Percentiles rank a stretch among this genome's conserved stretches.
These are phyloP conservation scores for Tethea ocularis DNA, from an alignment of 2,888 invertebrate species.

Conservation along the genomic window DNA sequence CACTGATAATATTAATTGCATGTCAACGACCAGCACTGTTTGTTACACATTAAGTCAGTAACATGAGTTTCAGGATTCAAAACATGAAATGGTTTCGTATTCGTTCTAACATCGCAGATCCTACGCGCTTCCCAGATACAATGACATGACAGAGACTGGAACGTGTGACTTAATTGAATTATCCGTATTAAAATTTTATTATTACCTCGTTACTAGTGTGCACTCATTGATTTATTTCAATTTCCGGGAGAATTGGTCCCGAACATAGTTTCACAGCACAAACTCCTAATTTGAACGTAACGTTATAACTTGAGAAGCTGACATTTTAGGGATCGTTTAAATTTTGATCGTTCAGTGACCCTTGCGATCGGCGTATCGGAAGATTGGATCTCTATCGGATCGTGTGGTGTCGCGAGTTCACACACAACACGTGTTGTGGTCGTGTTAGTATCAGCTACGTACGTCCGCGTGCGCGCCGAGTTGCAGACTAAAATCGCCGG, in stretches of 20 bases:
- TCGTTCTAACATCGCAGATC: not conserved
- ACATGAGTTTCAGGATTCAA: not conserved
- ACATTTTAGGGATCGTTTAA: constrained; percentile 28
- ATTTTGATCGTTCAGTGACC: constrained; percentile 48
- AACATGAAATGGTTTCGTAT: not conserved
- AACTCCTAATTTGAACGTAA: constrained; percentile 25
- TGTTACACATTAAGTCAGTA: not conserved
- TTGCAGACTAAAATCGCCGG: constrained; percentile 63
- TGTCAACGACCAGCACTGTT: constrained; percentile 1
- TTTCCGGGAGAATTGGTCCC: not conserved
- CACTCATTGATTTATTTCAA: not conserved
- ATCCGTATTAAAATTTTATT: not conserved
- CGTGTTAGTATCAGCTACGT: constrained; percentile 54
- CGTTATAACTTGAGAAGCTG: constrained; percentile 9
- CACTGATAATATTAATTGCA: constrained; percentile 1
- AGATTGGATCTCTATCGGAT: constrained; percentile 36
- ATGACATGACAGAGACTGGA: not conserved
- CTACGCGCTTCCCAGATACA: not conserved
- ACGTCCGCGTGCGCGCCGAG: constrained; percentile 71
- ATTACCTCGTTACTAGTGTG: not conserved
- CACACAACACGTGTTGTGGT: constrained; percentile 35
- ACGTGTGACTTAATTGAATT: constrained; percentile 1
- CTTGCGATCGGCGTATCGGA: constrained; percentile 37
- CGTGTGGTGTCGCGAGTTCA: constrained; percentile 40
- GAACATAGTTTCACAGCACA: constrained; percentile 14